A percentile compares a stretch with the other conserved stretches of the same genome.
Evolutionary conservation across 2,888 invertebrate species (phyloP).

Genomic region (Chaetogeoica ovagalla): DNA sequence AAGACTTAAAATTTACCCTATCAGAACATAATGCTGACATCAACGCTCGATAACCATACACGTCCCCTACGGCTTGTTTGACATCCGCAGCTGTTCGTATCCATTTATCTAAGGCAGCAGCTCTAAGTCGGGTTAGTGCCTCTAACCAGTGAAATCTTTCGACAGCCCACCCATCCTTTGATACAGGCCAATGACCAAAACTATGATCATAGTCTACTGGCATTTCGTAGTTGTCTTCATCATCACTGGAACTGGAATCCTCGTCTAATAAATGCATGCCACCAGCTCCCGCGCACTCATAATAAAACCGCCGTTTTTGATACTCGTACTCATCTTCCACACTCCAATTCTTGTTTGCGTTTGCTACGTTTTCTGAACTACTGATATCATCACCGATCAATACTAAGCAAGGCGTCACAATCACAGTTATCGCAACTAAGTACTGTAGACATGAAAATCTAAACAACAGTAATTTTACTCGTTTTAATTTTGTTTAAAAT

Average conservation of each 20-base stretch:
- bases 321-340: conserved; percentile 41
- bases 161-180: conserved; percentile 11
- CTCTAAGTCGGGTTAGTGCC: conserved; percentile 63
- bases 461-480: background rate
- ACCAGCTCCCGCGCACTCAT: conserved; percentile 10
- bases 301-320: conserved; percentile 25
- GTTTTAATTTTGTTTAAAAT: no score
- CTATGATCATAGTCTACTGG: background rate
- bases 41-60: conserved; percentile 87
- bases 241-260: background rate
- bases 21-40: conserved; percentile 79
- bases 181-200: background rate
- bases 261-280: background rate
- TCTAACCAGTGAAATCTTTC: conserved; percentile 30
- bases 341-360: background rate
- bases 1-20: conserved; percentile 15
- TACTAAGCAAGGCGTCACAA: conserved; percentile 28
- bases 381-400: background rate
- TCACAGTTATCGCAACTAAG: conserved; percentile 31
- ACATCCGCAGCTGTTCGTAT: conserved; percentile 89
- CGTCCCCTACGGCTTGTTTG: conserved; percentile 86
- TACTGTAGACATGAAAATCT: conserved; percentile 39
- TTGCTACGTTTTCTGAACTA: background rate
- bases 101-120: conserved; percentile 88
- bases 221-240: background rate